Evolutionary conservation across 2,113 vertebrate species (phyloP).

Genomic region (Turdus rufiventris): DNA sequence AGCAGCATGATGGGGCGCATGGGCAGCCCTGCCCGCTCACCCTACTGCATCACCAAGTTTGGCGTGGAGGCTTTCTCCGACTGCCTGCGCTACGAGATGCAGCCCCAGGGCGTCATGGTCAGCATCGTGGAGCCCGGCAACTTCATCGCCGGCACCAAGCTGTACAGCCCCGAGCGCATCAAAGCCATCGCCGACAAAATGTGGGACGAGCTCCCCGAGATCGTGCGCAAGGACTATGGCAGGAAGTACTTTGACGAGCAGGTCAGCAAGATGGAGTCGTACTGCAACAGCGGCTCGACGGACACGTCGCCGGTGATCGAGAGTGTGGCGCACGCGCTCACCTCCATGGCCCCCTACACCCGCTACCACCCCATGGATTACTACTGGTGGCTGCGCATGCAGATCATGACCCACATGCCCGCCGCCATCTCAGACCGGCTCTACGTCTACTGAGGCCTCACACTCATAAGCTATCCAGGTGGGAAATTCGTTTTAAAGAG

Average conservation of each 20-base stretch:
- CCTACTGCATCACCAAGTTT: slow-evolving; percentile 80
- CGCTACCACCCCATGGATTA: slow-evolving; percentile 84
- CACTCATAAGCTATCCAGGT: background rate
- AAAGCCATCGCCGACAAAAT: slow-evolving; percentile 74
- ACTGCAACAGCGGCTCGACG: slow-evolving; percentile 69
- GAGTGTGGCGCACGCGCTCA: slow-evolving; percentile 71
- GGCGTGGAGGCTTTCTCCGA: slow-evolving; percentile 80
- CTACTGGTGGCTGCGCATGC: slow-evolving; percentile 83
- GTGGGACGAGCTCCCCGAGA: slow-evolving; percentile 76
- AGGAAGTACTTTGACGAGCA: slow-evolving; percentile 76
- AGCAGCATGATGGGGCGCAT: slow-evolving; percentile 80
- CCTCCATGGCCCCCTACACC: slow-evolving; percentile 65
- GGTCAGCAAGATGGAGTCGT: slow-evolving; percentile 73
- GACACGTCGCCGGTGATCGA: slow-evolving; percentile 71
- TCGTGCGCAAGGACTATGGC: slow-evolving; percentile 76
- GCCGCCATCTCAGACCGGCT: slow-evolving; percentile 73
- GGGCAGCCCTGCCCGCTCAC: slow-evolving; percentile 74
- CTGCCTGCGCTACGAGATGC: slow-evolving; percentile 80
- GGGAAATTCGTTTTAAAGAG: background rate
- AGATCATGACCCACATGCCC: slow-evolving; percentile 79
- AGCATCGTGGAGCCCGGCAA: slow-evolving; percentile 81
- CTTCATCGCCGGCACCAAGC: slow-evolving; percentile 77
- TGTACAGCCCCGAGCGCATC: slow-evolving; percentile 76
- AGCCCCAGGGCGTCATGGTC: slow-evolving; percentile 75
- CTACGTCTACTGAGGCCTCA: slow-evolving; percentile 69